These are phyloP conservation scores for Fistularia commersonii DNA, from an alignment of 2,797 vertebrate species.

Conservation along the genomic window DNA sequence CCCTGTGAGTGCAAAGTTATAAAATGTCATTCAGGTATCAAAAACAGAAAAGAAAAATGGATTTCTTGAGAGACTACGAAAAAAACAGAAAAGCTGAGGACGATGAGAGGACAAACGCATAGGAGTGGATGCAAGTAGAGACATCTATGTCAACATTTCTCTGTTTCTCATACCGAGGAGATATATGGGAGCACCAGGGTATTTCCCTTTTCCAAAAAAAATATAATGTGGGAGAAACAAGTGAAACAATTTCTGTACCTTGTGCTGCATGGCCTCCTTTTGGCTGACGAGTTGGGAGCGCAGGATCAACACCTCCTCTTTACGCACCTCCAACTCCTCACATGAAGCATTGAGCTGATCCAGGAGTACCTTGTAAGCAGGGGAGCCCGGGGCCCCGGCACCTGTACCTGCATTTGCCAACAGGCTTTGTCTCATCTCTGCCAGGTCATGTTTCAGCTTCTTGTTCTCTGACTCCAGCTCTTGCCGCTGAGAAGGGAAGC, in stretches of 20 bases:
- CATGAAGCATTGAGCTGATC: slow-evolving; percentile 91
- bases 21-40: too few relatives aligned
- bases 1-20: too few relatives aligned
- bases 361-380: slow-evolving; percentile 90
- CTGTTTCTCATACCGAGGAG: too few relatives aligned
- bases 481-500: slow-evolving; percentile 80
- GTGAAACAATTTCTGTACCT: slow-evolving; percentile 70
- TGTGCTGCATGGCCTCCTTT: slow-evolving; percentile 93
- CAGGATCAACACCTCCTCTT: slow-evolving; percentile 96
- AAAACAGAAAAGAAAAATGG: too few relatives aligned
- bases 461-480: slow-evolving; percentile 98
- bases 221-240: neutral
- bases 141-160: too few relatives aligned
- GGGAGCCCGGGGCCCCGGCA: slow-evolving; percentile 84
- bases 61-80: neutral
- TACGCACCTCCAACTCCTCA: slow-evolving; percentile 95
- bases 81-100: neutral
- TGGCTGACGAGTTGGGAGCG: slow-evolving; percentile 97
- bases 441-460: slow-evolving; percentile 92
- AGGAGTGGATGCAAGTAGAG: too few relatives aligned
- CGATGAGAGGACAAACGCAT: neutral
- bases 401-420: slow-evolving; percentile 76
- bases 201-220: neutral
- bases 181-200: neutral
- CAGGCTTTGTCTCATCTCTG: slow-evolving; percentile 87